phyloP scores from a whole-genome alignment of 92 coral and sea anemone genomes.

The Desmophyllum pertusum region DNA sequence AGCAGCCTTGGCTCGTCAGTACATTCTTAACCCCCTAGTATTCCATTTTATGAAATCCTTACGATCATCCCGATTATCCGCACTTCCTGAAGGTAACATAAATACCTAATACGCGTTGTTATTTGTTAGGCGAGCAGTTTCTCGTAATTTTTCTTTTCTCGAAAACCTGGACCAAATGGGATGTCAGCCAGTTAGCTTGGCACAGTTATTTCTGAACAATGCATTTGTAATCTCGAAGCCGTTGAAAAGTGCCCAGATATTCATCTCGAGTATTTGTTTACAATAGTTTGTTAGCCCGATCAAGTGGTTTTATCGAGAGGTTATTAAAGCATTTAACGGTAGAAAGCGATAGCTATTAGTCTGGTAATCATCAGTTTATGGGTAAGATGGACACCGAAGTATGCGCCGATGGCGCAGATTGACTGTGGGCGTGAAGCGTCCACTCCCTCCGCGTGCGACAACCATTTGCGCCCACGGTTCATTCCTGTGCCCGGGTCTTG shows the following conservation, averaged over 20 bases:
- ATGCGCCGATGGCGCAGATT: neutral
- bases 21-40: slow-evolving; percentile 22
- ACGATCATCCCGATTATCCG: slow-evolving; percentile 24
- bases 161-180: neutral
- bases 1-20: slow-evolving; percentile 17
- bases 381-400: neutral
- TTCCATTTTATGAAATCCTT: slow-evolving; percentile 6
- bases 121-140: neutral
- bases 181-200: neutral
- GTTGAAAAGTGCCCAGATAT: slow-evolving; percentile 19
- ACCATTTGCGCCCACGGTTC: neutral
- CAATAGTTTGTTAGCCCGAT: slow-evolving; percentile 26
- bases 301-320: slow-evolving; percentile 46
- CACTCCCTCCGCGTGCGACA: neutral
- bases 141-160: neutral
- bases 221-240: neutral
- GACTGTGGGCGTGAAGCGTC: neutral
- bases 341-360: slow-evolving; percentile 39
- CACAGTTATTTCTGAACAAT: neutral
- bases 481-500: neutral
- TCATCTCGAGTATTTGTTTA: slow-evolving; percentile 47
- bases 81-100: slow-evolving; percentile 35
- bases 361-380: slow-evolving; percentile 33
- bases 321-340: slow-evolving; percentile 39
- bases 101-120: slow-evolving; percentile 9